Evolutionary conservation across 2,888 invertebrate species (phyloP).

Genomic region (Hydrotaea cyrtoneurina): DNA sequence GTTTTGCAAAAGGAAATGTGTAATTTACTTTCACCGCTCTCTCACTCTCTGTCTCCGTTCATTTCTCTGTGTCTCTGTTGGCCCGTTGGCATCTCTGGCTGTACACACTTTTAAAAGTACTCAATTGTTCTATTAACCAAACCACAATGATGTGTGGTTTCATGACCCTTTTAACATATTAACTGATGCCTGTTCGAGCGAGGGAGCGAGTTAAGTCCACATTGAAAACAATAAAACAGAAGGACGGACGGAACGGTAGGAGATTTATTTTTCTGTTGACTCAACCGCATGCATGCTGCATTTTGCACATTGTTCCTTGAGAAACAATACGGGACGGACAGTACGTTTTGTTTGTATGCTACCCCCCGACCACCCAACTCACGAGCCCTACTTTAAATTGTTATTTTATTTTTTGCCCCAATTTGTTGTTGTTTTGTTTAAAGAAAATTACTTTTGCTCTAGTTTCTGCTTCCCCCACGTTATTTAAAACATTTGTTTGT

Average conservation of each 20-base stretch:
- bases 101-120: background rate
- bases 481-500: background rate
- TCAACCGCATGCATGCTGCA: background rate
- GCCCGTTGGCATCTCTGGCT: background rate
- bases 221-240: background rate
- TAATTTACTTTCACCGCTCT: background rate
- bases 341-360: background rate
- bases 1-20: background rate
- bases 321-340: background rate
- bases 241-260: background rate
- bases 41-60: background rate
- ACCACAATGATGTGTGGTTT: slow-evolving; percentile 14
- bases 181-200: background rate
- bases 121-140: slow-evolving; percentile 32
- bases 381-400: background rate
- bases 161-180: background rate
- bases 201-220: background rate
- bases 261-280: background rate
- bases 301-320: slow-evolving; percentile 14
- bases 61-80: no score
- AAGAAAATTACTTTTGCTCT: slow-evolving; percentile 26
- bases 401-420: background rate
- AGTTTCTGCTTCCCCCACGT: background rate
- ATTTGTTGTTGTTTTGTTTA: background rate
- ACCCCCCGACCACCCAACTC: background rate